Evolutionary conservation across 2,113 vertebrate genomes (phyloP).

Genomic region (Tor tambroides): DNA sequence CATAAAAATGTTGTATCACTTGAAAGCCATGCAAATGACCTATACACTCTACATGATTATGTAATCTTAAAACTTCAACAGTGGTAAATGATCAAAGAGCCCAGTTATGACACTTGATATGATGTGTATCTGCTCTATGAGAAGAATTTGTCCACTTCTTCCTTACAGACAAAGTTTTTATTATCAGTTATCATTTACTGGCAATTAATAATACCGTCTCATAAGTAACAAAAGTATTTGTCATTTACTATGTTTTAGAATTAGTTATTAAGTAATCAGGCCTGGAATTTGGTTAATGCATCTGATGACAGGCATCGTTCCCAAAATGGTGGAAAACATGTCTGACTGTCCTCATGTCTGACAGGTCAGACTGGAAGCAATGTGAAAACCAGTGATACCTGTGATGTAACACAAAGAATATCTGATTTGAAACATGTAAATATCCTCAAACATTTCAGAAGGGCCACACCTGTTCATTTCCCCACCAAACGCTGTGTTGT

Average conservation of each 20-base stretch:
- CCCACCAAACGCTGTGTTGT: no score
- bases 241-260: neutral
- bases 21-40: neutral
- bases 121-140: neutral
- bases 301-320: no score
- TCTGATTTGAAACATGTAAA: neutral
- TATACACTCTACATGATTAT: neutral
- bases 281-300: neutral
- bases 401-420: neutral
- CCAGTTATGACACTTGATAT: neutral
- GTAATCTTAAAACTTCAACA: conserved; percentile 1
- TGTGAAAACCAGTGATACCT: neutral
- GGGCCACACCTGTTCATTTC: neutral
- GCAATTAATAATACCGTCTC: neutral
- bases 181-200: neutral
- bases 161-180: neutral
- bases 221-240: neutral
- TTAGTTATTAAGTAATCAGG: neutral
- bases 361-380: neutral
- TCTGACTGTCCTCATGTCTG: neutral
- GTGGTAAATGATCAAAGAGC: neutral
- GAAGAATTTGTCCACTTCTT: neutral
- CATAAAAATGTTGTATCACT: no score
- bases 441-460: neutral
- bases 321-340: neutral